Evolutionary conservation across 1,140 invertebrate genomes (phyloP).

Genomic region (Heterodera carotae): DNA sequence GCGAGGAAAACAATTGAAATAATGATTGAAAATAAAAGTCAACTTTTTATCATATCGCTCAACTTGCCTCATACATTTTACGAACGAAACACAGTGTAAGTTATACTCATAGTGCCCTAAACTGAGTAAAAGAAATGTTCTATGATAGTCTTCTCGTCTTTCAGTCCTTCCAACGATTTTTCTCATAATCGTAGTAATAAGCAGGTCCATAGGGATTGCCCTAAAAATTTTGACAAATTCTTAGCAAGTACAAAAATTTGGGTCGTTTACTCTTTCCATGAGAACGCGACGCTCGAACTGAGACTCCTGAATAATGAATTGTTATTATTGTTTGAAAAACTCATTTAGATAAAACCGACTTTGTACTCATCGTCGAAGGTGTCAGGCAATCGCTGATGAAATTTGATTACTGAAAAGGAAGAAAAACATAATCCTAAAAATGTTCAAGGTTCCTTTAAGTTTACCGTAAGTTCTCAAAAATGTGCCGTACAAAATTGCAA

Average conservation of each 20-base stretch:
- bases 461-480: conserved; percentile 6
- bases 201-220: conserved; percentile 57
- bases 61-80: too few relatives aligned
- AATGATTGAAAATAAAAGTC: too few relatives aligned
- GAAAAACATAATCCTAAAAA: background rate
- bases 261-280: conserved; percentile 41
- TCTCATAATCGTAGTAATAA: conserved; percentile 61
- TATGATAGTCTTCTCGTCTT: background rate
- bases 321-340: background rate
- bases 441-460: background rate
- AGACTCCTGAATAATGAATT: conserved; percentile 52
- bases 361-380: conserved; percentile 64
- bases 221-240: conserved; percentile 19
- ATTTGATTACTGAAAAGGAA: background rate
- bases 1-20: too few relatives aligned
- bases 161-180: conserved; percentile 63
- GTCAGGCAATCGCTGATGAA: conserved; percentile 37
- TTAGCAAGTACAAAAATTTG: background rate
- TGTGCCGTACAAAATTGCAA: conserved; percentile 52
- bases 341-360: background rate
- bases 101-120: too few relatives aligned
- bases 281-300: conserved; percentile 52
- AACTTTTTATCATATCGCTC: too few relatives aligned
- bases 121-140: too few relatives aligned
- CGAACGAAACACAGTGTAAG: too few relatives aligned